Evolutionary conservation across 2,113 vertebrate genomes (phyloP).

Genomic region (Trematocara nigrifrons): DNA sequence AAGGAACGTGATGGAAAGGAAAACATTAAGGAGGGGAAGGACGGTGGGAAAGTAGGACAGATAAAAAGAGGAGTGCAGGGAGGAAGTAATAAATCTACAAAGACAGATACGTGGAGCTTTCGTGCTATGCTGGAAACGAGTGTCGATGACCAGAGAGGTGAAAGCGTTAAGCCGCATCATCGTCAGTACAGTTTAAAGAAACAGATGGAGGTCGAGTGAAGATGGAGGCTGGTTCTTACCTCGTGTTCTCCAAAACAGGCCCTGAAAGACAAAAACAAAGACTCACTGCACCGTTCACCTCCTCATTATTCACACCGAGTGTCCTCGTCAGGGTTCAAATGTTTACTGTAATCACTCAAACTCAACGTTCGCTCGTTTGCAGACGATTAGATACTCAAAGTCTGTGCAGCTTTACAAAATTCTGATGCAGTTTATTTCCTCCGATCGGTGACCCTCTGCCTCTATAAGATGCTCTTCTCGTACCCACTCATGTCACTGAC

Average conservation of each 20-base stretch:
- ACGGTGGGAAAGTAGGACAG: not conserved
- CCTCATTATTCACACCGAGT: rapidly evolving
- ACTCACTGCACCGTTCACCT: not conserved
- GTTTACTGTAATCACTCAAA: rapidly evolving
- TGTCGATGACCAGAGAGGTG: not conserved
- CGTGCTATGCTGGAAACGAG: rapidly evolving
- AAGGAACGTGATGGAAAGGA: not conserved
- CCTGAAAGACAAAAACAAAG: conserved; percentile 37
- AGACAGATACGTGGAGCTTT: not conserved
- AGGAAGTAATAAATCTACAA: not conserved
- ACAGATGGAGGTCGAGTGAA: not conserved
- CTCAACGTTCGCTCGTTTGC: not conserved
- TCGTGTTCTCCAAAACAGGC: conserved; percentile 62
- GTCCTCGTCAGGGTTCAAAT: not conserved
- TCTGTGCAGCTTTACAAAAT: not conserved
- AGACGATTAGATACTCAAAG: not conserved
- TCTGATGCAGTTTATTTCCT: not conserved
- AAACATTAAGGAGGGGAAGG: not conserved
- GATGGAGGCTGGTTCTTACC: conserved; percentile 21
- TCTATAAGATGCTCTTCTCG: rapidly evolving
- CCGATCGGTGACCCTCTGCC: rapidly evolving
- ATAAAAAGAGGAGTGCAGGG: not conserved
- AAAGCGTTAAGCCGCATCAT: rapidly evolving
- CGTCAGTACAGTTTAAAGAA: rapidly evolving
- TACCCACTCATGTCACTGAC: not conserved